Evolutionary conservation across 2,888 invertebrate species (phyloP), one percentile per base, ranked within the genome.

Genomic region (Cerastis leucographa): DNA sequence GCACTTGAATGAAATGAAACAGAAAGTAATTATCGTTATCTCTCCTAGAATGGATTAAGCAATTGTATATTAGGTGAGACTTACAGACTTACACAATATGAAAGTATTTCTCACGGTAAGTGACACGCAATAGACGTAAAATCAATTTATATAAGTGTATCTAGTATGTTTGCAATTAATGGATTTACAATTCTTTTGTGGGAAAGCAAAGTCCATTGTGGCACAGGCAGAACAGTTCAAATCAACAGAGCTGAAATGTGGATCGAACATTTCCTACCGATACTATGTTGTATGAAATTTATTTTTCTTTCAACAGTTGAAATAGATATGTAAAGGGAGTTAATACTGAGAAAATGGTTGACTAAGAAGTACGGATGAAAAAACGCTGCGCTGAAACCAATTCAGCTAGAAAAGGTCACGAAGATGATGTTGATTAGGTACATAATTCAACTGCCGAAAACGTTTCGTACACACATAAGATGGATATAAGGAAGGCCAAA

Each of bases 61-160:
- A 66, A 77, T 80, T 74, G 71, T 85, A 69, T 77, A 74, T 80
- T 74, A 79, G 64, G 64, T 75, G 56, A 76, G 61, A 12, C 67
- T 76, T 73, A 78, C 65, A 86, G 62, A 84, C 64, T 64, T 64
- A 86, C 71, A 74, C 56, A 44, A 44, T 46, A 44, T 56, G 61
- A 71, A 74, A 77, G 61, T 75, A 66, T 74, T 87, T 86, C 85
- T 75, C 87, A 85, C 80, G 76, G 59, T 40, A 9, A 25, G 25
- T 42, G 51, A 70, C 84, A 78, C 74, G 81, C 81, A 84, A 81
- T 35, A 44, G 35, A 62, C 61, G 64, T 59, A 67, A 62, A 72
- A 75, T 76, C 68, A 12, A 85, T 81, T 71, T 70, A 80, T 80
- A 22, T 75, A 75, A 66, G 59, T 73, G 40, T 22, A 44, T 72